Percentiles rank a stretch among this genome's conserved stretches.
Evolutionary conservation across 2,888 invertebrate species (phyloP).

Genomic region (Alsophila aescularia): DNA sequence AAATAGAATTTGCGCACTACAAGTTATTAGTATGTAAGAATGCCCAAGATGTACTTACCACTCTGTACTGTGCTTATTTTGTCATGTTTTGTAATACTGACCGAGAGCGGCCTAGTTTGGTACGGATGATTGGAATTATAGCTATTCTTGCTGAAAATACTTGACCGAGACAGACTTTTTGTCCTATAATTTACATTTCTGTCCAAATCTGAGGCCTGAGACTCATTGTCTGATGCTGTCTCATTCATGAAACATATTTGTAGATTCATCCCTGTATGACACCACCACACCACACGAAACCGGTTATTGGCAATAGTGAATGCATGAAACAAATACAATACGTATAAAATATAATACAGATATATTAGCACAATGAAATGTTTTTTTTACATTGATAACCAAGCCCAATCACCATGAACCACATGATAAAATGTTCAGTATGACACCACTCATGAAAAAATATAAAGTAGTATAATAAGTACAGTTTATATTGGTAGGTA

Average conservation of each 20-base stretch:
- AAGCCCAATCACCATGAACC: conserved; percentile 18
- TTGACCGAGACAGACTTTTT: conserved; percentile 72
- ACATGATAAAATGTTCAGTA: not conserved
- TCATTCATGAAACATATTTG: conserved; percentile 99
- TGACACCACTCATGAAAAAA: conserved; percentile 2
- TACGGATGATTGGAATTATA: conserved; percentile 80
- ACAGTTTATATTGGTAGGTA: not conserved
- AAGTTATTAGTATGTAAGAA: conserved; percentile 34
- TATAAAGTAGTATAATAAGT: not conserved
- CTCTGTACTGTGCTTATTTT: conserved; percentile 70
- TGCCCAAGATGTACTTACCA: conserved; percentile 63
- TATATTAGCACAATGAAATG: conserved; percentile 27
- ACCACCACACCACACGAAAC: conserved; percentile 41
- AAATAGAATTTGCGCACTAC: conserved; percentile 7
- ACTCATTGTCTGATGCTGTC: conserved; percentile 93
- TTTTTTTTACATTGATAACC: conserved; percentile 11
- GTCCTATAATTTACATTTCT: conserved; percentile 67
- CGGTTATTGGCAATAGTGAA: conserved; percentile 38
- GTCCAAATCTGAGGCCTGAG: conserved; percentile 90
- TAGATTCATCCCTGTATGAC: conserved; percentile 92
- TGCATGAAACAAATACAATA: conserved; percentile 37
- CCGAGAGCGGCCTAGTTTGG: conserved; percentile 77
- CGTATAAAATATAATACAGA: conserved; percentile 42
- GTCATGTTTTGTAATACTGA: conserved; percentile 77
- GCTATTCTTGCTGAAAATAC: conserved; percentile 73